Evolutionary conservation across 2,888 invertebrate genomes (phyloP).

Genomic region (Drosophila merina): DNA sequence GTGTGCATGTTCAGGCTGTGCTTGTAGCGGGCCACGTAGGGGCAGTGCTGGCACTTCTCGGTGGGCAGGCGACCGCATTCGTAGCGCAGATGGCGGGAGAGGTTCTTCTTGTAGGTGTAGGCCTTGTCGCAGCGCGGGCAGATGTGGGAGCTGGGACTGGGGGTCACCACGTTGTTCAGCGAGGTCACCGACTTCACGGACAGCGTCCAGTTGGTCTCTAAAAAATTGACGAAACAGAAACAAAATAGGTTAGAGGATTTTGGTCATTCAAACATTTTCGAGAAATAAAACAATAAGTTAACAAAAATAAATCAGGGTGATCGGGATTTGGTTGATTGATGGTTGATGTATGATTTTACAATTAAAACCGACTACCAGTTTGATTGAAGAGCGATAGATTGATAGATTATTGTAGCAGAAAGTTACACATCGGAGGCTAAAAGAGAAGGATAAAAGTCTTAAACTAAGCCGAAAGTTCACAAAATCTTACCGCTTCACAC

Average conservation of each 20-base stretch:
- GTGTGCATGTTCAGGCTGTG: conserved; percentile 85
- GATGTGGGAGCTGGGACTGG: conserved; percentile 66
- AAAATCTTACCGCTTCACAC: conserved; percentile 33
- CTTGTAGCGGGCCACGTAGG: conserved; percentile 85
- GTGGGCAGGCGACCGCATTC: conserved; percentile 86
- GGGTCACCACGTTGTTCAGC: conserved; percentile 77
- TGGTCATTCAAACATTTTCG: background rate
- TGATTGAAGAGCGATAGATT: conserved; percentile 35
- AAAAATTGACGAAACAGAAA: conserved; percentile 63
- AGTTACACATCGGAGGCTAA: conserved; percentile 21
- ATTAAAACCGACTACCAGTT: conserved; percentile 40
- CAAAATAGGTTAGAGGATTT: conserved; percentile 58
- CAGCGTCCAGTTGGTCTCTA: conserved; percentile 80
- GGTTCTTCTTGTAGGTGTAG: conserved; percentile 86
- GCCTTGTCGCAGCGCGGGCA: conserved; percentile 86
- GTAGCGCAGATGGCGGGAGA: conserved; percentile 86
- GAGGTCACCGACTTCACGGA: conserved; percentile 83
- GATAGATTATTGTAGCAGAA: conserved; percentile 19
- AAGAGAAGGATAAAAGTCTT: conserved; percentile 14
- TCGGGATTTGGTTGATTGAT: conserved; percentile 2
- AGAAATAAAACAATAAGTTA: conserved; percentile 3
- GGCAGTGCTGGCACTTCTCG: conserved; percentile 85
- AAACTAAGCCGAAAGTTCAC: conserved; percentile 7
- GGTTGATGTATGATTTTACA: conserved; percentile 37
- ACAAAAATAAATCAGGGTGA: conserved; percentile 3